Conservation (phyloP, 2,888 invertebrate species). For the Sinelater perroti region DNA sequence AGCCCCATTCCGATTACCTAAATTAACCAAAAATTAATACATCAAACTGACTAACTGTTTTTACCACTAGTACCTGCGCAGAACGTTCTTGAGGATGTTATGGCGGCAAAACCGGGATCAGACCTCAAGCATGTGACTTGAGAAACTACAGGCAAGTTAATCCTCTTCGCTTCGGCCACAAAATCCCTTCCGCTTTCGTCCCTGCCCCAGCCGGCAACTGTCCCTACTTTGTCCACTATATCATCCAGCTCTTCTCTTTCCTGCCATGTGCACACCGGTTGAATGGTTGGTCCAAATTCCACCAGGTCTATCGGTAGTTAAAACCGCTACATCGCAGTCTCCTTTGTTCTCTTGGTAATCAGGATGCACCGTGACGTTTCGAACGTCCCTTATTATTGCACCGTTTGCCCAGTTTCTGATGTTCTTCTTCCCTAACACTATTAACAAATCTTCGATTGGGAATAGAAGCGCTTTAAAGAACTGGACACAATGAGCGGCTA, state of each 20-base stretch:
- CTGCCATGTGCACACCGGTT: slow-evolving; percentile 71
- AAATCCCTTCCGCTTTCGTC: slow-evolving; percentile 60
- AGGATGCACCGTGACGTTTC: slow-evolving; percentile 64
- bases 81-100: slow-evolving; percentile 65
- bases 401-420: slow-evolving; percentile 48
- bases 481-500: slow-evolving; percentile 56
- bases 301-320: slow-evolving; percentile 64
- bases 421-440: slow-evolving; percentile 51
- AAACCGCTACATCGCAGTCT: slow-evolving; percentile 66
- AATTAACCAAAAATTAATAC: neutral
- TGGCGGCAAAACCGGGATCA: slow-evolving; percentile 52
- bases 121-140: slow-evolving; percentile 65
- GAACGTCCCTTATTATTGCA: slow-evolving; percentile 56
- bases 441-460: slow-evolving; percentile 48
- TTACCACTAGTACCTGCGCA: slow-evolving; percentile 65
- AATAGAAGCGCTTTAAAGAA: slow-evolving; percentile 46
- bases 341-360: slow-evolving; percentile 66
- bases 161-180: slow-evolving; percentile 63
- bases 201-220: slow-evolving; percentile 69
- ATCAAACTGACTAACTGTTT: neutral
- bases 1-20: slow-evolving; percentile 62
- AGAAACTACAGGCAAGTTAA: slow-evolving; percentile 64
- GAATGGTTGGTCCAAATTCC: slow-evolving; percentile 64
- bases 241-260: slow-evolving; percentile 58
- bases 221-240: slow-evolving; percentile 57